phyloP scores from a whole-genome alignment of 2,113 vertebrate genomes.

The Odontesthes bonariensis region DNA sequence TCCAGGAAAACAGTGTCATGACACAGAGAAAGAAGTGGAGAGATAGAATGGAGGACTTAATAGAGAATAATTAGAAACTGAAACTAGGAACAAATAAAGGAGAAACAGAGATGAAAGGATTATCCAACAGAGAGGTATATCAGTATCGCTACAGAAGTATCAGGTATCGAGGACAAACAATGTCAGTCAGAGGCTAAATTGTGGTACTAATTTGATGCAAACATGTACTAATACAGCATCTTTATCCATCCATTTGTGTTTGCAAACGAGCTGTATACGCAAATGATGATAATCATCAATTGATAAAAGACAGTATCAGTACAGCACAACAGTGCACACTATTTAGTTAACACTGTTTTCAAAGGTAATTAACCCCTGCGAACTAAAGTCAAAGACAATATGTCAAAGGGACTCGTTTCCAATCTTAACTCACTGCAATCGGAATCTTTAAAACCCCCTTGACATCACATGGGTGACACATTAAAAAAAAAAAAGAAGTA shows the following conservation, averaged over 20 bases:
- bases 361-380: too few species aligned
- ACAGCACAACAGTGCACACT: background rate
- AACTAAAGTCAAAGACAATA: too few species aligned
- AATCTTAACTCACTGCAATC: too few species aligned
- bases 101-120: background rate
- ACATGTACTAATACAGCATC: background rate
- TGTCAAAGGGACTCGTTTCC: too few species aligned
- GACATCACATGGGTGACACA: too few species aligned
- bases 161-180: background rate
- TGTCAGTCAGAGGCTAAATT: background rate
- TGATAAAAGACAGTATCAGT: background rate
- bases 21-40: constrained; percentile 16
- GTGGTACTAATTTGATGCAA: background rate
- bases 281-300: background rate
- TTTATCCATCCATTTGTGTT: background rate
- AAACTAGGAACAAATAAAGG: constrained; percentile 1
- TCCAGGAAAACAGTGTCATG: constrained; percentile 18
- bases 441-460: too few species aligned
- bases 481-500: too few species aligned
- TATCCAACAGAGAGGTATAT: background rate
- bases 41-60: constrained; percentile 23
- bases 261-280: background rate
- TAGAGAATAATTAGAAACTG: constrained; percentile 28
- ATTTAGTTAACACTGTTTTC: too few species aligned
- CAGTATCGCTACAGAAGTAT: background rate